Evolutionary conservation across 2,113 vertebrate species (phyloP).

Genomic region (Aldabrachelys gigantea): DNA sequence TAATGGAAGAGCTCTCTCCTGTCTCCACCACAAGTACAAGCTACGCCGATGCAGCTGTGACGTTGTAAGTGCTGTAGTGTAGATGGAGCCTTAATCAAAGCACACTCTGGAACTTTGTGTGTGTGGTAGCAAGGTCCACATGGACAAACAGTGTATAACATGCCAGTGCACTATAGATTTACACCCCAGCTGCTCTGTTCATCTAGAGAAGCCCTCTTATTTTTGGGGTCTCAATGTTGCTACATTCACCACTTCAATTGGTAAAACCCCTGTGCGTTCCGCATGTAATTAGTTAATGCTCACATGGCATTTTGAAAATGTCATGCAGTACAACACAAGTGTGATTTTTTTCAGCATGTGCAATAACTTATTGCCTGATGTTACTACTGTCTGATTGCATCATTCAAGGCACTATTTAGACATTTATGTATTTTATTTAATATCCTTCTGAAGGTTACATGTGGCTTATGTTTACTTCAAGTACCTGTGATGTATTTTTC

Average conservation of each 20-base stretch:
- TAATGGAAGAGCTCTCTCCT: no score
- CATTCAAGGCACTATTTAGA: slow-evolving; percentile 46
- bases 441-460: slow-evolving; percentile 62
- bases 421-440: slow-evolving; percentile 62
- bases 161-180: not conserved
- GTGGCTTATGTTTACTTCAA: slow-evolving; percentile 66
- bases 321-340: slow-evolving; percentile 44
- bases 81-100: not conserved
- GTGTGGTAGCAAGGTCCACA: not conserved
- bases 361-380: slow-evolving; percentile 53
- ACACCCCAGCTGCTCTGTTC: not conserved
- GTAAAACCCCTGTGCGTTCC: slow-evolving; percentile 26
- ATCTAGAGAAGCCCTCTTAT: not conserved
- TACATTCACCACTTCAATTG: slow-evolving; percentile 12
- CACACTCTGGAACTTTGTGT: not conserved
- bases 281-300: slow-evolving; percentile 54
- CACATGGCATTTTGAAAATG: slow-evolving; percentile 54
- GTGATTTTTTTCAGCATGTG: slow-evolving; percentile 57
- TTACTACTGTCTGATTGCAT: slow-evolving; percentile 44
- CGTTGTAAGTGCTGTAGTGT: no score
- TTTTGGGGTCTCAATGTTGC: not conserved
- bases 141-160: not conserved
- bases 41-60: no score
- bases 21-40: no score
- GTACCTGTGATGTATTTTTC: slow-evolving; percentile 57